Evolutionary conservation across 2,113 vertebrate genomes (phyloP).

Genomic region (Erinaceus europaeus): DNA sequence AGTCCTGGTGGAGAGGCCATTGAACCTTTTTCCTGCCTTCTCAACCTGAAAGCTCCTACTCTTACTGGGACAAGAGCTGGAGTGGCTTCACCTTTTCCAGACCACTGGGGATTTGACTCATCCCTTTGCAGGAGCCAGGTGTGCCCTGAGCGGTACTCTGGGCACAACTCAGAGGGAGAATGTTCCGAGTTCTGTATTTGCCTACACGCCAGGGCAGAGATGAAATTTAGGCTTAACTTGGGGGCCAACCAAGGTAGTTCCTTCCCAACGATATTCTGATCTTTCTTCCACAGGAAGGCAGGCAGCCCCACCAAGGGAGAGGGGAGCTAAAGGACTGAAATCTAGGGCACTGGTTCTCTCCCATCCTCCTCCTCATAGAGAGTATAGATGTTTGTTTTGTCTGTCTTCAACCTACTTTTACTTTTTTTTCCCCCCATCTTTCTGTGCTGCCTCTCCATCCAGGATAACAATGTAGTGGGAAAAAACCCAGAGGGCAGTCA

Average conservation of each 20-base stretch:
- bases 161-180: neutral
- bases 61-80: conserved; percentile 7
- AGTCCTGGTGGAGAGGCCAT: neutral
- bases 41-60: neutral
- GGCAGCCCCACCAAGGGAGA: conserved; percentile 23
- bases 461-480: neutral
- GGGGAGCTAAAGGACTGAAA: conserved; percentile 44
- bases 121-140: neutral
- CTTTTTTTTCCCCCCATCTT: conserved; percentile 20
- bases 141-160: neutral
- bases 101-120: neutral
- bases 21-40: neutral
- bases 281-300: neutral
- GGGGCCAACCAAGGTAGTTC: neutral
- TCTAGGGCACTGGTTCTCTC: conserved; percentile 57
- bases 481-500: neutral
- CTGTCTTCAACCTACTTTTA: conserved; percentile 64
- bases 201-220: neutral
- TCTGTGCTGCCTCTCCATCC: conserved; percentile 20
- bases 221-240: neutral
- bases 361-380: conserved; percentile 30
- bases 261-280: neutral
- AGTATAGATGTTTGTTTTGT: conserved; percentile 59
- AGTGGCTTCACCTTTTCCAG: neutral
- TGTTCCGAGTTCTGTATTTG: neutral